Percentiles rank a stretch among this genome's conserved stretches.
Evolutionary conservation across 2,797 vertebrate species (phyloP).

Genomic region (Anolis apletophallus): DNA sequence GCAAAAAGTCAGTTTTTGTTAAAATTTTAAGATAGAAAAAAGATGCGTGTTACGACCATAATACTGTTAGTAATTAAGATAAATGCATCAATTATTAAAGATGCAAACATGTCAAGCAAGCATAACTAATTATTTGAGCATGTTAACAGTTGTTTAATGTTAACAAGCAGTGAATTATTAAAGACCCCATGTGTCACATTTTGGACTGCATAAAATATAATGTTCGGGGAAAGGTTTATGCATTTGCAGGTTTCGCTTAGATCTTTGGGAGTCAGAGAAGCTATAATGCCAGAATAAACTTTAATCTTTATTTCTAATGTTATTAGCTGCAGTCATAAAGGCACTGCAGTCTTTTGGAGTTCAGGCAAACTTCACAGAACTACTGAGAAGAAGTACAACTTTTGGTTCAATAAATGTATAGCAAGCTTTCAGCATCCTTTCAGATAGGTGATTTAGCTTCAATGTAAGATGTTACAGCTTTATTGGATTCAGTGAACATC

Average conservation of each 20-base stretch:
- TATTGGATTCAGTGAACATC: neutral
- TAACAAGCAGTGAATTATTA: conserved; percentile 99
- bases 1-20: conserved; percentile 88
- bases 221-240: conserved; percentile 80
- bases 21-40: conserved; percentile 89
- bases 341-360: conserved; percentile 64
- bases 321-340: conserved; percentile 74
- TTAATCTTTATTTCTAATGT: conserved; percentile 79
- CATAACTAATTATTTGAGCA: conserved; percentile 99
- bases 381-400: conserved; percentile 45
- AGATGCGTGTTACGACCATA: conserved; percentile 89
- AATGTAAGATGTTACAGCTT: neutral
- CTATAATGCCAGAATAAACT: conserved; percentile 76
- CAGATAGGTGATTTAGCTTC: conserved; percentile 12
- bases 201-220: conserved; percentile 91
- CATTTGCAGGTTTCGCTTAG: conserved; percentile 80
- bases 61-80: conserved; percentile 99
- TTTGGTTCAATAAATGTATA: conserved; percentile 9
- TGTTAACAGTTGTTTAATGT: conserved; percentile 99
- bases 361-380: conserved; percentile 56
- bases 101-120: conserved; percentile 99
- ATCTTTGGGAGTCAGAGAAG: conserved; percentile 77
- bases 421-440: conserved; percentile 33
- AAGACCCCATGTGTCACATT: conserved; percentile 90
- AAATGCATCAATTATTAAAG: conserved; percentile 99